These are phyloP conservation scores for Drosophila buzzatii DNA, from an alignment of 2,888 invertebrate species.

Conservation along the genomic window DNA sequence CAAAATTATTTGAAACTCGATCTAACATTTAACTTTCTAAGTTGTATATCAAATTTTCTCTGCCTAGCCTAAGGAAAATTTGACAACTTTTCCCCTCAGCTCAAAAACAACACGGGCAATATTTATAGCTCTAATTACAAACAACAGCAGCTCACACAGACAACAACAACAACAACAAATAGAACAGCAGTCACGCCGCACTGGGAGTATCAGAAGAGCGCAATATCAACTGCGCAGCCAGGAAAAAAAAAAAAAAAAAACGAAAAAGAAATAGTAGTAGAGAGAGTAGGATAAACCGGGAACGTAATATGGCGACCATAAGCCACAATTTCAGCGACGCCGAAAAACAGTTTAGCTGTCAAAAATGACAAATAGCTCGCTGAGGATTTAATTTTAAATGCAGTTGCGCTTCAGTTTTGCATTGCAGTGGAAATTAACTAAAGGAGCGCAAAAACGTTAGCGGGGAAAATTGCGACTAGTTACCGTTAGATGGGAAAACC, in stretches of 20 bases:
- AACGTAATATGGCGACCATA: conserved; percentile 63
- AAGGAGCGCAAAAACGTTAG: conserved; percentile 46
- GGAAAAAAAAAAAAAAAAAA: not conserved
- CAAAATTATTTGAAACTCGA: conserved; percentile 19
- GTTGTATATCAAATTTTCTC: conserved; percentile 19
- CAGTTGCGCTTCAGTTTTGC: conserved; percentile 52
- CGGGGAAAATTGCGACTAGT: conserved; percentile 30
- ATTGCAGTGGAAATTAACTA: conserved; percentile 72
- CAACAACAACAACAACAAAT: conserved; percentile 41
- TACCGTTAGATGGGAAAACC: conserved; percentile 48
- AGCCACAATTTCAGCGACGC: conserved; percentile 64
- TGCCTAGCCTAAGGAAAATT: conserved; percentile 2
- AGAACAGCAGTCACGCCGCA: conserved; percentile 63
- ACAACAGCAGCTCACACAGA: conserved; percentile 60
- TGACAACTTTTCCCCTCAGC: conserved; percentile 6
- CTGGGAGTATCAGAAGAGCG: conserved; percentile 48
- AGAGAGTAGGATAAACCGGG: not conserved
- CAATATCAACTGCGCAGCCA: conserved; percentile 30
- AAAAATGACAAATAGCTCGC: conserved; percentile 78
- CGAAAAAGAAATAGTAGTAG: not conserved
- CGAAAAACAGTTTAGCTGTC: conserved; percentile 73
- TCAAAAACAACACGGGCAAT: conserved; percentile 17
- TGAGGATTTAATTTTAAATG: conserved; percentile 79
- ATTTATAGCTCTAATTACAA: conserved; percentile 71
- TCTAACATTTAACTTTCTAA: conserved; percentile 21